Percentiles rank a stretch among this genome's conserved stretches.
Evolutionary conservation across 2,888 invertebrate genomes (phyloP).

Genomic region (Philonicus albiceps): DNA sequence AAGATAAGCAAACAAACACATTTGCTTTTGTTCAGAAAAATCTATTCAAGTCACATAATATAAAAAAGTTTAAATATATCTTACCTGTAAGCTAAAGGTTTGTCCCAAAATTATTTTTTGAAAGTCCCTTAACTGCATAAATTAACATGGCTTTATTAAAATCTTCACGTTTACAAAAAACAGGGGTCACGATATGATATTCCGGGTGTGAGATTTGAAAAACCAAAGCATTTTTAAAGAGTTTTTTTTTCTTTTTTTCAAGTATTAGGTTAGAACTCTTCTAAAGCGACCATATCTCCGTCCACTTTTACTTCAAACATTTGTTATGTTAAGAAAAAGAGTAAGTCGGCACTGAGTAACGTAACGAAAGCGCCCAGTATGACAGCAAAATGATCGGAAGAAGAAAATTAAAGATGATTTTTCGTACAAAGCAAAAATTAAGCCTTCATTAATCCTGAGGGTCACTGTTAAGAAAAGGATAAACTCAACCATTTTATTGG

Average conservation of each 20-base stretch:
- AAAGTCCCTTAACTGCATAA: slow-evolving; percentile 11
- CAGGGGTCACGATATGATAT: slow-evolving; percentile 27
- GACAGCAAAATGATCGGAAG: slow-evolving; percentile 4
- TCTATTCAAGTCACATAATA: not conserved
- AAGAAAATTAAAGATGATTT: slow-evolving; percentile 35
- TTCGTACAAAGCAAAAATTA: slow-evolving; percentile 41
- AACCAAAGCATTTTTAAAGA: slow-evolving; percentile 14
- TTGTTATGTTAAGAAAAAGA: slow-evolving; percentile 9
- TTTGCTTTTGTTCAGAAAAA: not conserved
- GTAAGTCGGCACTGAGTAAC: slow-evolving; percentile 9
- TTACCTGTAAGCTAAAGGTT: not conserved
- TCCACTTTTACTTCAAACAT: slow-evolving; percentile 15
- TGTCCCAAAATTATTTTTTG: not conserved
- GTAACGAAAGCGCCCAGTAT: slow-evolving; percentile 7
- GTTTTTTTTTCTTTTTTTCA: not conserved
- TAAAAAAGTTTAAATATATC: not conserved
- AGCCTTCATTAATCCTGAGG: slow-evolving; percentile 60
- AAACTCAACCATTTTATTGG: not conserved
- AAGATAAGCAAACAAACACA: not conserved
- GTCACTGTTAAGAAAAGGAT: slow-evolving; percentile 53
- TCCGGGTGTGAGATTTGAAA: slow-evolving; percentile 4
- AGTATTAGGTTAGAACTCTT: slow-evolving; percentile 11
- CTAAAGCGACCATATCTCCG: slow-evolving; percentile 11
- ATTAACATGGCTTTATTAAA: slow-evolving; percentile 34
- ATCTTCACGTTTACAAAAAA: slow-evolving; percentile 36